A percentile compares a stretch with the other conserved stretches of the same genome.
phyloP scores from a whole-genome alignment of 2,113 vertebrate genomes.

The Hymenochirus boettgeri region DNA sequence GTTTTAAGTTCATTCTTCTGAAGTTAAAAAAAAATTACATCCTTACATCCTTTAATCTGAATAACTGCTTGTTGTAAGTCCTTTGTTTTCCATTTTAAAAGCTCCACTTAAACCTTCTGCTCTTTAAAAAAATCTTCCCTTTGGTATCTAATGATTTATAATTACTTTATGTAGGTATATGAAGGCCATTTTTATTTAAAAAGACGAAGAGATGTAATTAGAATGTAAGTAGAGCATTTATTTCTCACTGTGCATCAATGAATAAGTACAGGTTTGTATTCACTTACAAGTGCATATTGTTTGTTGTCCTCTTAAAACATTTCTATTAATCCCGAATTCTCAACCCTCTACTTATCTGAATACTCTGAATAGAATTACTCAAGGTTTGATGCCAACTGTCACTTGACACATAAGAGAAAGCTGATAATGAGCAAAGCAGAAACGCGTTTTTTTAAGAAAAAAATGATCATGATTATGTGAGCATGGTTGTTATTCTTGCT shows the following conservation, averaged over 20 bases:
- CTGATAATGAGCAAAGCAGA: too few species aligned
- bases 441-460: too few species aligned
- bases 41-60: background rate
- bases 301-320: background rate
- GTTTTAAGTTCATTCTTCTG: too few species aligned
- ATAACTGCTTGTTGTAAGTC: slow-evolving; percentile 1
- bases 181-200: background rate
- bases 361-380: background rate
- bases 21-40: too few species aligned
- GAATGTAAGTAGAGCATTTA: background rate
- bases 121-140: background rate
- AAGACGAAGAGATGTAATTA: background rate
- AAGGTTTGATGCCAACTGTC: background rate
- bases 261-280: background rate
- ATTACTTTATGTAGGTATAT: background rate
- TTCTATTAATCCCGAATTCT: background rate
- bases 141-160: background rate
- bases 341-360: background rate
- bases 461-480: too few species aligned
- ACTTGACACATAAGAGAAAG: background rate
- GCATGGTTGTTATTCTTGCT: too few species aligned
- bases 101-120: background rate
- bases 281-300: background rate
- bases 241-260: background rate
- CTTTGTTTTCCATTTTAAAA: background rate